Conservation (phyloP, 2,113 vertebrate genomes). For the Grantiella picta region DNA sequence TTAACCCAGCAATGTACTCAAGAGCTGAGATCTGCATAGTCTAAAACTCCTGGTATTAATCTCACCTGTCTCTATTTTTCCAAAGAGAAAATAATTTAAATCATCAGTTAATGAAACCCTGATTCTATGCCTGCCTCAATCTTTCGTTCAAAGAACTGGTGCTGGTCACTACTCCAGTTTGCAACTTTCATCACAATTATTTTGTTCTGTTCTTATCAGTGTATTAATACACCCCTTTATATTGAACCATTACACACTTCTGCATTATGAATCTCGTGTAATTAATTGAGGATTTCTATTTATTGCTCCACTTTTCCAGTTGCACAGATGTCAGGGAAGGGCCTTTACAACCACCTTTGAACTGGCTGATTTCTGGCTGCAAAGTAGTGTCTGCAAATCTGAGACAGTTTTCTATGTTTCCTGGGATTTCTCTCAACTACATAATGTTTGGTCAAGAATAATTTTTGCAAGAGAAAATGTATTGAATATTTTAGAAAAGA, state of each 20-base stretch:
- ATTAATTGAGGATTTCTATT: background rate
- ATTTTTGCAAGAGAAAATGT: background rate
- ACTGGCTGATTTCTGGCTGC: background rate
- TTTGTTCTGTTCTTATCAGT: background rate
- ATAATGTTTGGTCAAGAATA: background rate
- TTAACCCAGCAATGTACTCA: conserved; percentile 2
- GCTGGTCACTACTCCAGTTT: background rate
- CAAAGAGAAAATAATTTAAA: conserved; percentile 34
- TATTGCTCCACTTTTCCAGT: background rate
- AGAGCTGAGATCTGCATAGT: conserved; percentile 32
- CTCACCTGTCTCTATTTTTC: conserved; percentile 49
- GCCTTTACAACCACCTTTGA: background rate
- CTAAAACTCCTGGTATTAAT: conserved; percentile 33
- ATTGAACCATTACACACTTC: background rate
- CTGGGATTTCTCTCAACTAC: background rate
- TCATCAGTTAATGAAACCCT: conserved; percentile 12
- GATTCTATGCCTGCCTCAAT: background rate
- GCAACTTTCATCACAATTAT: conserved; percentile 20
- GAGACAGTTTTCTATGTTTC: background rate
- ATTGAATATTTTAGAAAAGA: background rate
- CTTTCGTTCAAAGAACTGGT: conserved; percentile 38
- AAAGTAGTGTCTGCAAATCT: background rate
- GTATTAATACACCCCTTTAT: conserved; percentile 20
- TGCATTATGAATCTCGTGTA: background rate
- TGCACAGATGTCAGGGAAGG: background rate